These are phyloP conservation scores for Lasioglossum baleicum DNA, from an alignment of 1,140 invertebrate genomes.

Conservation along the genomic window DNA sequence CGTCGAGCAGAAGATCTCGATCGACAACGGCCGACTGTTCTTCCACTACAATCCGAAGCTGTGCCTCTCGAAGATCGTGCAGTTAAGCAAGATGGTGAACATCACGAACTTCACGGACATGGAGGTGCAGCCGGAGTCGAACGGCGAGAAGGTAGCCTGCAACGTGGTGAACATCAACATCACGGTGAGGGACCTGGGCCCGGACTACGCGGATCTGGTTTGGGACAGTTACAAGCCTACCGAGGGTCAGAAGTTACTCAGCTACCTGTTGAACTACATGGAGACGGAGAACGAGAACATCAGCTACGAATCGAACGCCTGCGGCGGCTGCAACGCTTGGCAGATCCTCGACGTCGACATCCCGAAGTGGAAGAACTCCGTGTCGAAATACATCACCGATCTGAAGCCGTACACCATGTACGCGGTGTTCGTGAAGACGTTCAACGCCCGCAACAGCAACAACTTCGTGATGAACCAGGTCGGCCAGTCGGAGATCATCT, in stretches of 20 bases:
- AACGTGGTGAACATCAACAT: constrained; percentile 78
- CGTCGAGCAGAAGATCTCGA: constrained; percentile 76
- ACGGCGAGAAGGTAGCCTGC: constrained; percentile 87
- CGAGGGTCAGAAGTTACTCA: constrained; percentile 79
- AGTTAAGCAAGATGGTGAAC: constrained; percentile 78
- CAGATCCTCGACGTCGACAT: constrained; percentile 68
- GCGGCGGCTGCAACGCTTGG: constrained; percentile 69
- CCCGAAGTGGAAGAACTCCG: constrained; percentile 39
- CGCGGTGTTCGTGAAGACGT: constrained; percentile 85
- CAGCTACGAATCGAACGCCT: constrained; percentile 70
- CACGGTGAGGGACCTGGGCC: constrained; percentile 72
- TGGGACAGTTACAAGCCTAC: constrained; percentile 79
- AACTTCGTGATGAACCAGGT: constrained; percentile 71
- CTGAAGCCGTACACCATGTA: constrained; percentile 85
- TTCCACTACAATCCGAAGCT: constrained; percentile 90
- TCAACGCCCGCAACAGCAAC: constrained; percentile 56
- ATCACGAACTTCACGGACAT: constrained; percentile 73
- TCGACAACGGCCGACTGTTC: constrained; percentile 83
- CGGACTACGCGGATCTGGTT: constrained; percentile 72
- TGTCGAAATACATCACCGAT: constrained; percentile 73
- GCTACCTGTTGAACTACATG: constrained; percentile 83
- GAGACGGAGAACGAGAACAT: constrained; percentile 81
- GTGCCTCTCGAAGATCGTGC: constrained; percentile 84
- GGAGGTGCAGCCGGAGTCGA: constrained; percentile 83
- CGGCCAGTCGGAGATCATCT: constrained; percentile 80